Percentiles rank a stretch among this genome's conserved stretches.
These are phyloP conservation scores for Fregata magnificens DNA, from an alignment of 2,113 vertebrate genomes.

Conservation along the genomic window DNA sequence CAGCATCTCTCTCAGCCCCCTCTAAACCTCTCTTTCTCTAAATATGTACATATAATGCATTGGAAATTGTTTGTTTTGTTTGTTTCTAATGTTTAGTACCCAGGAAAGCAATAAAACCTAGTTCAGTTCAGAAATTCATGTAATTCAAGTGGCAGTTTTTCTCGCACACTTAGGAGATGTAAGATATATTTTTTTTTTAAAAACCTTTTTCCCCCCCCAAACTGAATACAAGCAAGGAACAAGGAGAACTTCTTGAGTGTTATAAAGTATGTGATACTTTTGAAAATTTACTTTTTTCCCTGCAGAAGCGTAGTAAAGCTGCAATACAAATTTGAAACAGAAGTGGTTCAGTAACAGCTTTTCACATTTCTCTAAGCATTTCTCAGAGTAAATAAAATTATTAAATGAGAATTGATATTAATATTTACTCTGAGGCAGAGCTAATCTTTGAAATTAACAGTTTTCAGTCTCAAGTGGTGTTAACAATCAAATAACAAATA, in stretches of 20 bases:
- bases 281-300: background rate
- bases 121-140: background rate
- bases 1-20: background rate
- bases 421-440: constrained; percentile 4
- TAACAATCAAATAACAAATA: background rate
- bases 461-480: background rate
- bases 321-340: background rate
- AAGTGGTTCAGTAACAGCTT: background rate
- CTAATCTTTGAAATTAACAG: background rate
- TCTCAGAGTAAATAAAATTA: constrained; percentile 7
- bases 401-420: background rate
- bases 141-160: background rate
- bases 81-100: background rate
- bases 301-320: background rate
- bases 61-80: background rate
- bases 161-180: background rate
- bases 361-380: background rate
- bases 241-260: background rate
- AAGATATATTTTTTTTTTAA: background rate
- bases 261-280: background rate
- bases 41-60: background rate
- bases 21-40: background rate
- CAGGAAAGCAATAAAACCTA: background rate
- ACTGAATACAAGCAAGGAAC: background rate
- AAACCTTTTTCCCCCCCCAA: background rate